phyloP scores from a whole-genome alignment of 2,888 invertebrate species.

The Drosophila mimica region DNA sequence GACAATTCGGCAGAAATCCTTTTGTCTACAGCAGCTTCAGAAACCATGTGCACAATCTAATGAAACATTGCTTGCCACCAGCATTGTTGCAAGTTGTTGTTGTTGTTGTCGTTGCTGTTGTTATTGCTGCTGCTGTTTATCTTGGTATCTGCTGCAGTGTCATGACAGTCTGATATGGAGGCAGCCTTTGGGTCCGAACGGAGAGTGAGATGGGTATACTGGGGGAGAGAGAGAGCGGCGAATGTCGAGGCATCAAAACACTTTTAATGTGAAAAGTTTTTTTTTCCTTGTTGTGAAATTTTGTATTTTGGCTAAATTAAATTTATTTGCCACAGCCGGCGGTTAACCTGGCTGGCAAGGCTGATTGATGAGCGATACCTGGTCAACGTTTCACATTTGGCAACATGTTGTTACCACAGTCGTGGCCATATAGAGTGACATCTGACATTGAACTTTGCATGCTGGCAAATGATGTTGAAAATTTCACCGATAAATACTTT shows the following conservation, averaged over 20 bases:
- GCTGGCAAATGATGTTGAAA: constrained; percentile 24
- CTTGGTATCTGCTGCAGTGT: constrained; percentile 28
- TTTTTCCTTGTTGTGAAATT: neutral
- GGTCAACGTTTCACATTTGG: constrained; percentile 38
- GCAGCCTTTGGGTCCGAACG: constrained; percentile 19
- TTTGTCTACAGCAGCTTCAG: constrained; percentile 16
- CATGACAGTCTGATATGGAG: constrained; percentile 32
- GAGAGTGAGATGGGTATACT: neutral
- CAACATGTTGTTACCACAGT: constrained; percentile 9
- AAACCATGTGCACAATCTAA: constrained; percentile 39
- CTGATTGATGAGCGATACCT: constrained; percentile 66
- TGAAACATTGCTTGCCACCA: constrained; percentile 43
- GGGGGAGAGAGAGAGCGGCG: constrained; percentile 10
- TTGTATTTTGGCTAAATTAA: constrained; percentile 19
- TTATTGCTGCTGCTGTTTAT: neutral
- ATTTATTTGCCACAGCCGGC: constrained; percentile 29
- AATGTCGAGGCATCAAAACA: constrained; percentile 54
- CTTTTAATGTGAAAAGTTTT: constrained; percentile 49
- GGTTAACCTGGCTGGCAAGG: constrained; percentile 32
- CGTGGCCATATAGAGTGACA: constrained; percentile 68
- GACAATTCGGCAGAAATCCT: constrained; percentile 13
- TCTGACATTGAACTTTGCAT: constrained; percentile 74
- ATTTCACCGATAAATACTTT: constrained; percentile 68
- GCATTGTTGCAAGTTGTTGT: neutral
- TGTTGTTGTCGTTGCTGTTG: neutral